Evolutionary conservation across 2,797 vertebrate species (phyloP), one percentile per base, ranked within the genome.

Genomic region (Cyclopterus lumpus): DNA sequence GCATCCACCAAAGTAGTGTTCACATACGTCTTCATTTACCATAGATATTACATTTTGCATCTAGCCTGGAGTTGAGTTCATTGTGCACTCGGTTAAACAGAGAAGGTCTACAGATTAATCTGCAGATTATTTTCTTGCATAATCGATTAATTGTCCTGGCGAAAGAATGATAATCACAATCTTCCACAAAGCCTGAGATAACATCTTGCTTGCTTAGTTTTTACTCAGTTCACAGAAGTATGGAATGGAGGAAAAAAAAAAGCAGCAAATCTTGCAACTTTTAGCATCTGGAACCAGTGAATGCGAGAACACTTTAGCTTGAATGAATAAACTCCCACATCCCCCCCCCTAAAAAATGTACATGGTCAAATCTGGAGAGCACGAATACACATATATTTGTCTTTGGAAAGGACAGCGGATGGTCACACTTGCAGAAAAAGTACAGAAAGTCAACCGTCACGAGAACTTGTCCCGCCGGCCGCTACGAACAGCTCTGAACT

Each of bases 401-500:
- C 26, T 80, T 28, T 72, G 65, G n/a, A 67, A 44, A 34, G 40
- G 42, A 75, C 42, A 53, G 54, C 30, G 40, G 64, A 75, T 20
- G 24, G 34, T 16, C 67, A 42, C 61, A 69, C 34, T 38, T 36
- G 40, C 32, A 53, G 55, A 76, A 63, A 26, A 49, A 68, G 58
- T 54, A 72, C 49, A 55, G 38, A 77, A 76, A 81, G 72, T 82
- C 68, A 69, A 78, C 79, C 67, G 79, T 84, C 58, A 79, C 1
- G 15, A 66, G 72, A 81, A 71, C 66, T 53, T 57, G 67, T 82
- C 76, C 68, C 73, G 20, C 71, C 51, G 62, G 70, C 49, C 54
- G 24, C 57, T 20, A 80, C 14, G 63, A 89, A 75, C 75, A 76
- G 77, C 84, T 84, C 84, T 85, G 84, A 89, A 89, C 85, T 83